Conservation (phyloP, 2,113 vertebrate genomes). For the Mormyrus iriodes region DNA sequence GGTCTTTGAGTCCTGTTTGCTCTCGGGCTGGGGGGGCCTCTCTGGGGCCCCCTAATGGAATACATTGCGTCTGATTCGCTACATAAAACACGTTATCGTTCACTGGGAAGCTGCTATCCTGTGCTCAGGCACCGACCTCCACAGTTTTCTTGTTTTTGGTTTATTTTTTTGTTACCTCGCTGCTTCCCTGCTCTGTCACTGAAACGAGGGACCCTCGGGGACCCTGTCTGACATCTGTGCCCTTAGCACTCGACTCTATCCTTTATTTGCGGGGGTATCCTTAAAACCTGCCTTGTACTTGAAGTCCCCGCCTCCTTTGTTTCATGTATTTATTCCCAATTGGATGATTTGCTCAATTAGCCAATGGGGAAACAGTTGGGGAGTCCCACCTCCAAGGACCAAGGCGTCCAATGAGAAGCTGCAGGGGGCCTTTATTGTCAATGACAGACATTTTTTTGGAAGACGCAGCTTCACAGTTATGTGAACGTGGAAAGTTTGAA, state of each 20-base stretch:
- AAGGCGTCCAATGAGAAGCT: background rate
- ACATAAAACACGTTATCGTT: constrained; percentile 52
- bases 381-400: background rate
- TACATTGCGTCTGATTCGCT: constrained; percentile 52
- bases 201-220: background rate
- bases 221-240: background rate
- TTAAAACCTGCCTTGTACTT: constrained; percentile 10
- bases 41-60: constrained; percentile 58
- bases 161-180: background rate
- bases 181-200: no score
- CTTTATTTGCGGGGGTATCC: background rate
- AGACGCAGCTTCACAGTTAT: background rate
- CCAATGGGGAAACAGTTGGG: background rate
- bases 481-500: background rate
- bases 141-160: background rate
- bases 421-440: background rate
- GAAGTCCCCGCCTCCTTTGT: background rate
- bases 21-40: constrained; percentile 59
- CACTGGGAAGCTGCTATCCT: background rate
- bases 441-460: background rate
- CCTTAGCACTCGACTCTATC: background rate
- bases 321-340: constrained; percentile 12
- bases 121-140: background rate
- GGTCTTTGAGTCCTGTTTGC: constrained; percentile 57
- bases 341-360: background rate